Percentiles rank a stretch among this genome's conserved stretches.
Conservation (phyloP, 1,140 invertebrate genomes). For the Paraescarpia echinospica region DNA sequence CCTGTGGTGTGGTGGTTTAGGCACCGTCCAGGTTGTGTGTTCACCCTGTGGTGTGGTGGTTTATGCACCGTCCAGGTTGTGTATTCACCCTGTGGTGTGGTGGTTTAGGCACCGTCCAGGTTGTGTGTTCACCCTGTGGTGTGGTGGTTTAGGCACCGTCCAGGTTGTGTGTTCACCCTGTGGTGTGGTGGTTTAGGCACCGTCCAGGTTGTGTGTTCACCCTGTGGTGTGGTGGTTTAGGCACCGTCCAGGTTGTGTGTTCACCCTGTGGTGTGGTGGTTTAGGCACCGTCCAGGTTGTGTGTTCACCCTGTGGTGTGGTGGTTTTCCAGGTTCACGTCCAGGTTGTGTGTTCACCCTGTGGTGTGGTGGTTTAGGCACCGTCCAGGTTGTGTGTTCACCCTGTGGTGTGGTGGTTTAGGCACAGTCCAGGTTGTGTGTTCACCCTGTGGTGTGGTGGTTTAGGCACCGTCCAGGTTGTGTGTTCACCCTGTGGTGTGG, state of each 20-base stretch:
- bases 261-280: background rate
- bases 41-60: background rate
- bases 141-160: background rate
- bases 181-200: background rate
- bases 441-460: background rate
- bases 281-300: no score
- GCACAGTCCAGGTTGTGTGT: slow-evolving; percentile 63
- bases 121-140: background rate
- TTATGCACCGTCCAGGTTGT: no score
- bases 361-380: background rate
- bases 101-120: no score
- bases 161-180: slow-evolving; percentile 7
- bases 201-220: slow-evolving; percentile 20
- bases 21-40: no score
- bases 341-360: slow-evolving; percentile 7
- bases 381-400: slow-evolving; percentile 20
- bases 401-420: background rate
- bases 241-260: no score
- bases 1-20: background rate
- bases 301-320: background rate
- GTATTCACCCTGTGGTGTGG: background rate
- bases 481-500: background rate
- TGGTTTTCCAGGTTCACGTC: no score
- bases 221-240: background rate
- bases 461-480: no score